Evolutionary conservation across 30 jellyfish, hydroid and myxozoan genomes (phyloP), one percentile per base, ranked within the genome.

Genomic region (Aurelia sp.): DNA sequence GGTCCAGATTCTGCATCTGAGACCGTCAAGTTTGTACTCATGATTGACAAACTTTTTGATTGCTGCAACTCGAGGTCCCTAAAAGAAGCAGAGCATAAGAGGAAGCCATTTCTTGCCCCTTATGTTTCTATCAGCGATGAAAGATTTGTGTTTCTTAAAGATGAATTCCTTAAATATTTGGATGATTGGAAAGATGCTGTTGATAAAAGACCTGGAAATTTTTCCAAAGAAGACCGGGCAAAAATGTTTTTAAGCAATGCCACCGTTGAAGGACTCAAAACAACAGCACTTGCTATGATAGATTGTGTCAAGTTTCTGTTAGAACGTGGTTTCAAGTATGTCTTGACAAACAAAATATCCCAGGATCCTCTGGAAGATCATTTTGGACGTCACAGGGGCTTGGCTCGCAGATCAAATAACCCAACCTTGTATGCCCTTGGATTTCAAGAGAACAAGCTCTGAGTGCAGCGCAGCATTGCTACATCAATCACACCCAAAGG

Each of bases 331-430:
- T 55, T 59, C 72, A 50, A 66, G 15, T 84, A 70, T 67, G 93
- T 84, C 33, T 53, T 84, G 48, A 72, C 83, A 57, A 58, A 74
- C 88, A 78, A 61, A 78, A 22, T 78, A 30, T 22, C 67, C 74
- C 78, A 78, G 73, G 82, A 80, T 22, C 90, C 90, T 8, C 74
- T 66, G 5, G 90, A 80, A 66, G 73, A 78, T 38, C 88, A 78
- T 60, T 78, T 78, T 78, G 78, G 88, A 16, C 22, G 17, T 17
- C 67, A 58, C 3, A 58, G 67, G 67, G 67, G 30, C 30, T 58
- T 58, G 30, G 67, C 67, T 16, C 22, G 67, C 22, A 58, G 67
- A 74, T 74, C 86, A 50, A 74, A 22, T 72, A 74, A 50, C 27
- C 86, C 86, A 74, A 4, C 72, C 16, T 30, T 74, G 57, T 57